A percentile compares a stretch with the other conserved stretches of the same genome.
Evolutionary conservation across 2,797 vertebrate species (phyloP).

Genomic region (Echeneis naucrates): DNA sequence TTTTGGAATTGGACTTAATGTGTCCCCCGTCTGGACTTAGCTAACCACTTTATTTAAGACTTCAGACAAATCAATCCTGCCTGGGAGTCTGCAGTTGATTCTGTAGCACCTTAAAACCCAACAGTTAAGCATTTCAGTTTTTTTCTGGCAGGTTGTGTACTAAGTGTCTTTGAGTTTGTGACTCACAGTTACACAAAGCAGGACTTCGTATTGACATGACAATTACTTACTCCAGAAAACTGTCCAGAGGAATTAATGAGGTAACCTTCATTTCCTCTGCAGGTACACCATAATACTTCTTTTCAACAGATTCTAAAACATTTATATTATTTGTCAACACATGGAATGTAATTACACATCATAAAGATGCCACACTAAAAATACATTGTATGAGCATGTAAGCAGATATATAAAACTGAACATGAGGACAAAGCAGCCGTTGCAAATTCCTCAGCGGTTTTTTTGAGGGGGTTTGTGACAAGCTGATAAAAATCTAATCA

Average conservation of each 20-base stretch:
- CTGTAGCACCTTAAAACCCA: too few relatives aligned
- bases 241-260: neutral
- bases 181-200: neutral
- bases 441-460: slow-evolving; percentile 6
- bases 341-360: neutral
- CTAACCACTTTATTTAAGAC: too few relatives aligned
- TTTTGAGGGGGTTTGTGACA: slow-evolving; percentile 14
- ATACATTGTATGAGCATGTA: neutral
- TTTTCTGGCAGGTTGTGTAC: neutral
- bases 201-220: accelerated
- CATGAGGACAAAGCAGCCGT: slow-evolving; percentile 11
- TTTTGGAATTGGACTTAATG: too few relatives aligned
- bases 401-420: neutral
- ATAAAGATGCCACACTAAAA: neutral
- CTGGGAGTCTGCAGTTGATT: too few relatives aligned
- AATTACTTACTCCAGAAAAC: neutral
- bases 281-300: neutral
- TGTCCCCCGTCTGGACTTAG: too few relatives aligned
- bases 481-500: slow-evolving; percentile 30
- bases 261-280: neutral
- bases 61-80: too few relatives aligned
- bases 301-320: neutral
- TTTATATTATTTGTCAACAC: neutral
- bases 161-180: neutral
- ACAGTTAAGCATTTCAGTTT: neutral